These are phyloP conservation scores for Mus minutoides DNA, from an alignment of 2,797 vertebrate genomes.

Conservation along the genomic window DNA sequence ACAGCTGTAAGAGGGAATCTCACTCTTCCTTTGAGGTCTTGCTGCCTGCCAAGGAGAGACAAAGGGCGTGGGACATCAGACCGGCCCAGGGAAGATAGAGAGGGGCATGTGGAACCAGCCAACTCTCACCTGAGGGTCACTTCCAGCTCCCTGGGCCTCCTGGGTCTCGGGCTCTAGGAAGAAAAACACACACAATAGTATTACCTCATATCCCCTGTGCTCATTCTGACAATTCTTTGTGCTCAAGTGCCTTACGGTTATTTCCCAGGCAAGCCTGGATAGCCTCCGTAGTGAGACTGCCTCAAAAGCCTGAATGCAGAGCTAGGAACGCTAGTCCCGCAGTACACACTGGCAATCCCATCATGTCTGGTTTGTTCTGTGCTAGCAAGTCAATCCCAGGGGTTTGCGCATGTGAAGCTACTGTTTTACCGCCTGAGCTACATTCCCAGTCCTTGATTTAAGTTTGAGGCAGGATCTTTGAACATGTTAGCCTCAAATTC, in stretches of 20 bases:
- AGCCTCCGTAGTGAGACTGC: background rate
- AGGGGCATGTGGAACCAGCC: background rate
- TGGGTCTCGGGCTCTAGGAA: constrained; percentile 74
- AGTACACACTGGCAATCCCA: background rate
- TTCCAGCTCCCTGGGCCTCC: constrained; percentile 64
- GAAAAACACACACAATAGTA: background rate
- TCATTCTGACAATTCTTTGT: background rate
- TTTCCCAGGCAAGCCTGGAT: background rate
- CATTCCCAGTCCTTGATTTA: background rate
- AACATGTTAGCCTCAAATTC: background rate
- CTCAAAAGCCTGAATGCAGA: background rate
- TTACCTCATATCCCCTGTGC: no score
- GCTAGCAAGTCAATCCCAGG: background rate
- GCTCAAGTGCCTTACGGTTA: background rate
- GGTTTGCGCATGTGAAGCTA: background rate
- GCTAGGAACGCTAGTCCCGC: background rate
- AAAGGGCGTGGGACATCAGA: background rate
- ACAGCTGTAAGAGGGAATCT: background rate
- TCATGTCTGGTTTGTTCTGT: background rate
- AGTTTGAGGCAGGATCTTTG: background rate
- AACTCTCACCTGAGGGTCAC: constrained; percentile 74
- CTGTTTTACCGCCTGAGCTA: background rate
- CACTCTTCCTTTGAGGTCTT: constrained; percentile 55
- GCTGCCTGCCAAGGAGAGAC: constrained; percentile 68
- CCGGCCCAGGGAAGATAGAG: background rate